These are phyloP conservation scores for Halcyon leucocephala DNA, from an alignment of 2,797 vertebrate genomes.

Conservation along the genomic window DNA sequence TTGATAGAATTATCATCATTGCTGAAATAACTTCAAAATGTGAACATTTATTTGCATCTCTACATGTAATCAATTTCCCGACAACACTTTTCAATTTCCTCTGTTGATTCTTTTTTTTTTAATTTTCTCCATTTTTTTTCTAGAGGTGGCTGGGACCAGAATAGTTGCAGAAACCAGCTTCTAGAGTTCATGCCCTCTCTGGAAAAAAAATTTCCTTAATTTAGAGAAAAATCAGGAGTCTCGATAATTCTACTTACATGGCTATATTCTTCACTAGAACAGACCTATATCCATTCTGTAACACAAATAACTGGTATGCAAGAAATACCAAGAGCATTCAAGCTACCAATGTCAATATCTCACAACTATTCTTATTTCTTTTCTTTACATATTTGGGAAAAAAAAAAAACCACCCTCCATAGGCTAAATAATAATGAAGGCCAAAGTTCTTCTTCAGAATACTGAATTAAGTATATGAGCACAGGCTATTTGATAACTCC, in stretches of 20 bases:
- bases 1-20: background rate
- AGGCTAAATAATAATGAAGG: background rate
- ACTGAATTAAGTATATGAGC: background rate
- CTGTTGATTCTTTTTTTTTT: background rate
- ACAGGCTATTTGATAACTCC: background rate
- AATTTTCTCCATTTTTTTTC: background rate
- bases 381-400: background rate
- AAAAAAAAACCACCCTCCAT: background rate
- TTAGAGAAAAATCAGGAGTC: background rate
- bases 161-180: background rate
- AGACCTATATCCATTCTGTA: background rate
- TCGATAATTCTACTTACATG: background rate
- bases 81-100: background rate
- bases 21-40: background rate
- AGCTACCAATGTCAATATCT: background rate
- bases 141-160: background rate
- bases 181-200: background rate
- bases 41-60: background rate
- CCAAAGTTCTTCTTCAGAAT: background rate
- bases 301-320: background rate
- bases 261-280: background rate
- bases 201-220: background rate
- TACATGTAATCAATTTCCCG: accelerated
- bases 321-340: background rate
- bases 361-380: background rate